Base-by-base conservation (phyloP, 2,797 vertebrate genomes). In the Crax fasciolata region DNA sequence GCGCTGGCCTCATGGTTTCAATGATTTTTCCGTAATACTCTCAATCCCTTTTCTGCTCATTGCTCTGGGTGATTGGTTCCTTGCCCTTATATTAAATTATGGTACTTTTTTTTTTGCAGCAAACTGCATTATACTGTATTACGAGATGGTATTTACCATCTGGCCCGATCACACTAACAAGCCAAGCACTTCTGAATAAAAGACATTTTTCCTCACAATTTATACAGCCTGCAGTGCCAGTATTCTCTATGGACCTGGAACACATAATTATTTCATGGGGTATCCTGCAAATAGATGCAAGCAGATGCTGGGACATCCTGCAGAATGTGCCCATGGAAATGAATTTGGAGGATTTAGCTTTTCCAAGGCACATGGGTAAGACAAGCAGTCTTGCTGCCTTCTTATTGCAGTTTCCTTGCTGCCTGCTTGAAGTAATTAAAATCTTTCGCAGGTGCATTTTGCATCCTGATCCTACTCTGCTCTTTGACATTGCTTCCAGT, bases 81-180 rank as follows among this genome's bases (percentile, higher is more conserved):
- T 96, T 93, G 85, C 78, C 48, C 55, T 93, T 58, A 51, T 83
- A 96, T 93, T 95, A 95, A 93, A 95, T 91, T 91, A 87, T 81
- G 89, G 61, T 87, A 76, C 61, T 58, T 96, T 94, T 95, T 95
- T 94, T 96, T 98, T 96, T 97, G 90, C 92, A 97, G 90, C 95
- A 97, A 98, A 97, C 97, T 97, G 95, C 94, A 96, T 93, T 84
- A 82, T 57, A 39, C 43, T 72, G 41, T 89, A 86, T 91, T 92
- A 84, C 51, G 89, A 72, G 57, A 75, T 86, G 67, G 80, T 93
- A 92, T 93, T 94, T 97, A 87, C 97, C 97, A 97, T 98, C 97
- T 97, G 97, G 94, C 94, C 96, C 96, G 96, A 95, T 97, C 95
- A 97, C 93, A 94, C 96, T 96, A 96, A 97, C 93, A 95, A 97